Evolutionary conservation across 1,140 invertebrate species (phyloP), one percentile per base, ranked within the genome.

Genomic region (Drosophila ficusphila): DNA sequence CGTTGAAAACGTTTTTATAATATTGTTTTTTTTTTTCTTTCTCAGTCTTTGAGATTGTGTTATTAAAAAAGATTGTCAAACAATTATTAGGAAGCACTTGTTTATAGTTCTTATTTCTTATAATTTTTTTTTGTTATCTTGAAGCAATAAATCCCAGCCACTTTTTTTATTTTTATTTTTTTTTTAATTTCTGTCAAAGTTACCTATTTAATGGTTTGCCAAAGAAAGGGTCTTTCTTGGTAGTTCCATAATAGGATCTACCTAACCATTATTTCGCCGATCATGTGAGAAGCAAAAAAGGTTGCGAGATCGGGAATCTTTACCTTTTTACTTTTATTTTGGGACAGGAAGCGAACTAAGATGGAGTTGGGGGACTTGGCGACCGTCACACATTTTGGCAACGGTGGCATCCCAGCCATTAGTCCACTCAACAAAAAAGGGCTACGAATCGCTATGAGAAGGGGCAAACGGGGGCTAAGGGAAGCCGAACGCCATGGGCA

Each of bases 401-500:
- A 78, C 68, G 62, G 56, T 75, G 74, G 73, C 73, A 77, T 81
- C 42, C 78, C 70, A n/a, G n/a, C n/a, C n/a, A n/a, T n/a, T n/a
- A n/a, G n/a, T 19, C 25, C 9, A 3, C 19, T 8, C 11, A 14
- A 29, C 23, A 11, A 38, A 48, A 31, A 46, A 18, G 46, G 34
- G 52, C 16, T 33, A 19, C 18, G 46, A 31, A 33, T 12, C 21
- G 48, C 2, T n/a, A n/a, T 14, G 0, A 8, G 25, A 18, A 34
- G 23, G 56, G 27, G 19, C 16, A 16, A 11, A 16, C 8, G 34
- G 42, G 16, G 34, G 34, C 31, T 29, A 33, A 36, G 56, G 46
- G 36, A 51, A 68, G 61, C 61, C 56, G 71, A 77, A 86, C 68
- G 76, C 81, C 81, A 79, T 60, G 77, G 76, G 81, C 81, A 86